Conservation (phyloP, 1,140 invertebrate genomes). For the Argopecten irradians region DNA sequence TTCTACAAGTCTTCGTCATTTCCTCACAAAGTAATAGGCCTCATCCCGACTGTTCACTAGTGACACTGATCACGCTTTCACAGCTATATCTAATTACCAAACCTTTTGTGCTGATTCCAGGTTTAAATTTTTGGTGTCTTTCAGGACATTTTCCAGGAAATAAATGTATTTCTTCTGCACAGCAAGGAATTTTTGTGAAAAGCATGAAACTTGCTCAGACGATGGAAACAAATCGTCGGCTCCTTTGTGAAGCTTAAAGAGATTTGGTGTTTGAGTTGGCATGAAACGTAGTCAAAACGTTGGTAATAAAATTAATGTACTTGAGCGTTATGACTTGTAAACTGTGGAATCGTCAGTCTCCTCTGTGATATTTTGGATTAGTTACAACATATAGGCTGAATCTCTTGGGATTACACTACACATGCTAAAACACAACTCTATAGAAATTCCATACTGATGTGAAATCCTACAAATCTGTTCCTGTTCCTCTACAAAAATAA, state of each 20-base stretch:
- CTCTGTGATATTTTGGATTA: background rate
- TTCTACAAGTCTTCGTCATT: background rate
- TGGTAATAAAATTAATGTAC: constrained; percentile 13
- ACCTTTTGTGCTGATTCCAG: background rate
- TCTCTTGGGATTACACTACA: background rate
- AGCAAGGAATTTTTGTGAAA: background rate
- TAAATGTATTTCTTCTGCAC: background rate
- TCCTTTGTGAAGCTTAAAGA: background rate
- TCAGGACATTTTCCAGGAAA: background rate
- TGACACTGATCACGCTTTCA: background rate
- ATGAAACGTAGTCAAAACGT: background rate
- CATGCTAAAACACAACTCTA: background rate
- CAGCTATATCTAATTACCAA: background rate
- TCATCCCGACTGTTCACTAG: background rate
- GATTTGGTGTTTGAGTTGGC: background rate
- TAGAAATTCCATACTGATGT: background rate
- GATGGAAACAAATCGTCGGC: background rate
- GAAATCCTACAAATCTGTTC: too few species aligned
- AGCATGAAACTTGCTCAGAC: background rate
- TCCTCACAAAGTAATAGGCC: background rate
- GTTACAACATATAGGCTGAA: background rate
- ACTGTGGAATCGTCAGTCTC: background rate
- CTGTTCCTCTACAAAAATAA: too few species aligned
- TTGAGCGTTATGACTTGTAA: constrained; percentile 1
- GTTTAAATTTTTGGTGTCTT: background rate